These are phyloP conservation scores for Patella ulyssiponensis DNA, from an alignment of 2,888 invertebrate genomes.

Conservation along the genomic window DNA sequence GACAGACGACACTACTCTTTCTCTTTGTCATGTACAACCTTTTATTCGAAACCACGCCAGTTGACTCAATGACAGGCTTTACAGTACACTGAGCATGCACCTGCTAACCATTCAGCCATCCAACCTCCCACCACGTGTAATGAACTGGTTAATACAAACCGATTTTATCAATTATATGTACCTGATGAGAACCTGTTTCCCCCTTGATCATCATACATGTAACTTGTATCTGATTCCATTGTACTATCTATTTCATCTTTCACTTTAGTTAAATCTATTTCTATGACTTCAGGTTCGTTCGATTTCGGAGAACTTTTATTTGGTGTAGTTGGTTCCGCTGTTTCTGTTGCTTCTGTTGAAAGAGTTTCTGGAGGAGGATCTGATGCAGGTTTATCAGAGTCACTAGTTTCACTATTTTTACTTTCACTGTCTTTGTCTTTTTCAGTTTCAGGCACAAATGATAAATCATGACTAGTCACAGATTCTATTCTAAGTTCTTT, in stretches of 20 bases:
- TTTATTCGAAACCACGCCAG: too few species aligned
- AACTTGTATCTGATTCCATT: background rate
- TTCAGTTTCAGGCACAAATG: background rate
- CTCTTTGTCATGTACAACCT: too few species aligned
- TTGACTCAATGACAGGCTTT: too few species aligned
- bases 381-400: background rate
- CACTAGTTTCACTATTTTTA: background rate
- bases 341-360: background rate
- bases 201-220: background rate
- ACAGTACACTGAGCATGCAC: too few species aligned
- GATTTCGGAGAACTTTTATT: background rate
- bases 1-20: too few species aligned
- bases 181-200: too few species aligned
- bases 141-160: too few species aligned
- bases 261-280: background rate
- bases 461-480: slow-evolving; percentile 12
- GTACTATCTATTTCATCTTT: background rate
- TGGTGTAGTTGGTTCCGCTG: background rate
- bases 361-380: background rate
- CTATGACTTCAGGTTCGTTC: background rate
- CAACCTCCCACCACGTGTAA: too few species aligned
- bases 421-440: background rate
- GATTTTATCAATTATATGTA: too few species aligned
- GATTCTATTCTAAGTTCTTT: slow-evolving; percentile 1
- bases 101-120: too few species aligned